These are phyloP conservation scores for Regulus satrapa DNA, from an alignment of 2,113 vertebrate species.

Conservation along the genomic window DNA sequence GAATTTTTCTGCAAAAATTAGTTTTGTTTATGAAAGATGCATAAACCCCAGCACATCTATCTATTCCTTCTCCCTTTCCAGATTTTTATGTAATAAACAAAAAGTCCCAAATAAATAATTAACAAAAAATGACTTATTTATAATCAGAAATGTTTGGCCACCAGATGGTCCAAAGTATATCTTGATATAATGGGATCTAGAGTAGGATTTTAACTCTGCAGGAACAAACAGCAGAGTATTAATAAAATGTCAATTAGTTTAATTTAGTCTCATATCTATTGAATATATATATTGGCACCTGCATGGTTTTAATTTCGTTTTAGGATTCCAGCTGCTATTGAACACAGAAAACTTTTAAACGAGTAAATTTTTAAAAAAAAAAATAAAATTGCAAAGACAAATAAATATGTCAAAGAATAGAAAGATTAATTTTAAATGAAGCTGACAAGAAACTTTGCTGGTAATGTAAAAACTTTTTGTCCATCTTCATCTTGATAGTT, in stretches of 20 bases:
- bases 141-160: conserved; percentile 72
- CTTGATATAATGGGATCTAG: conserved; percentile 66
- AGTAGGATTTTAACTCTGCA: conserved; percentile 64
- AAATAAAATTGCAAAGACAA: neutral
- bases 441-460: neutral
- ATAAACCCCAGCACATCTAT: neutral
- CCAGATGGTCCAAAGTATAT: conserved; percentile 74
- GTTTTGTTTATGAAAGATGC: neutral
- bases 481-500: neutral
- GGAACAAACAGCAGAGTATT: conserved; percentile 78
- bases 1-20: neutral
- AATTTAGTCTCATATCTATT: conserved; percentile 74
- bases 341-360: conserved; percentile 28
- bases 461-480: neutral
- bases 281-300: conserved; percentile 70
- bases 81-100: conserved; percentile 60
- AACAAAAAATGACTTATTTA: conserved; percentile 74
- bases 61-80: conserved; percentile 11
- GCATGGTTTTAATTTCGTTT: conserved; percentile 73
- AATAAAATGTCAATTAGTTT: conserved; percentile 84
- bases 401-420: neutral
- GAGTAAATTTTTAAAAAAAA: neutral
- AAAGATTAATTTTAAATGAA: conserved; percentile 20
- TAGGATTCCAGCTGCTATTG: conserved; percentile 35
- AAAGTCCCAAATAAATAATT: conserved; percentile 66